Evolutionary conservation across 1,140 invertebrate species (phyloP), one percentile per base, ranked within the genome.

Genomic region (Odontomachus brunneus): DNA sequence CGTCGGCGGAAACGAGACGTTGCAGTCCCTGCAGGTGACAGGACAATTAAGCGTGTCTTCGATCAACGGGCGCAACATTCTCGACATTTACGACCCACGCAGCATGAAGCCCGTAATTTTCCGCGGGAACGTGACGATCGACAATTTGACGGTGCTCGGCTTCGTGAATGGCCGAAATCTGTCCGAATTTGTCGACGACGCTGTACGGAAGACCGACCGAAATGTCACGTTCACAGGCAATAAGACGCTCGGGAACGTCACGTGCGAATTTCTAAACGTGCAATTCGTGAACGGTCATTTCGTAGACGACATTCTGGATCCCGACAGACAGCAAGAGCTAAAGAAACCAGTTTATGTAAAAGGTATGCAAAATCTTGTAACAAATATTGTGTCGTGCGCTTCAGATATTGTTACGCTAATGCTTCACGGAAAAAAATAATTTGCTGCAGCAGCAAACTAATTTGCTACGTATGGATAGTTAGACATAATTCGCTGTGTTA

Each of bases 91-190:
- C 14, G 22, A 84, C 3, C 12, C 80, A 12, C 17, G 88, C n/a
- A 26, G 48, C 49, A 86, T 87, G 55, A 78, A 71, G 0, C 63
- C 74, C 11, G 75, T 92, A 5, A 76, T 90, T 67, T 89, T 91
- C 26, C 66, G 87, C 17, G 33, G 80, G 11, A 26, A 84, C 19
- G 53, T 88, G 0, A 51, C 72, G 11, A 88, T 92, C 2, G 24
- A 86, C 57, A 85, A 92, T 38, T 62, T 93, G 44, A 87, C 53
- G 1, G 74, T 93, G 1, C 11, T 29, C 7, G 90, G 86, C 9
- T 75, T 89, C 0, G 26, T 92, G 11, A 92, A 93, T 59, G 82
- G 72, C 22, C 78, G 88, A 0, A 89, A 92, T 72, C 86, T 93
- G 5, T 80, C 89, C 0, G 60, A 91, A 53, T 44, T 63, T 3